phyloP scores from a whole-genome alignment of 2,888 invertebrate species.

The Apamea anceps region DNA sequence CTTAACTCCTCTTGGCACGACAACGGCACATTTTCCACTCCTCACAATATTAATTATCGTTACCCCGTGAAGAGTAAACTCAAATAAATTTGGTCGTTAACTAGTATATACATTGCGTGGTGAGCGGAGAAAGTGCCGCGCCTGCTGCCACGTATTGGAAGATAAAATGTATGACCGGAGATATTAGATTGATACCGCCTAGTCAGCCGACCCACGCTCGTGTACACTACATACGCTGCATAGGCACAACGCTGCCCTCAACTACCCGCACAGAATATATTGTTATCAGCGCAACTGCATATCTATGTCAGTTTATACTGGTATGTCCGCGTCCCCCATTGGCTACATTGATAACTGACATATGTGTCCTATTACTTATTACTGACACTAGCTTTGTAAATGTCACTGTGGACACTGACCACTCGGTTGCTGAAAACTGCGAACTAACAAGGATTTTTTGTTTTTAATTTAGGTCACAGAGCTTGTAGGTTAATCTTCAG shows the following conservation, averaged over 20 bases:
- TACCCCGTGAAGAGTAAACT: conserved; percentile 44
- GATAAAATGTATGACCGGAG: conserved; percentile 66
- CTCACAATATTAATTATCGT: conserved; percentile 49
- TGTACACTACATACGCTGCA: conserved; percentile 60
- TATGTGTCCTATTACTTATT: conserved; percentile 17
- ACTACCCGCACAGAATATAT: conserved; percentile 60
- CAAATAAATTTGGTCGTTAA: conserved; percentile 59
- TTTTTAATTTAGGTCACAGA: conserved; percentile 48
- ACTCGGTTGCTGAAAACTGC: conserved; percentile 19
- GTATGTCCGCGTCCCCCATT: conserved; percentile 13
- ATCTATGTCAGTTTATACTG: conserved; percentile 28
- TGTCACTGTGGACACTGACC: conserved; percentile 19
- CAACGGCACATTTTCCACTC: conserved; percentile 18
- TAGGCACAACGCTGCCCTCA: conserved; percentile 51
- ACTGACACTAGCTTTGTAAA: conserved; percentile 14
- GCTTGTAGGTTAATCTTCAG: conserved; percentile 49
- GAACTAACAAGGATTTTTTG: conserved; percentile 32
- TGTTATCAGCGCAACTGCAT: conserved; percentile 56
- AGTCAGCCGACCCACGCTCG: conserved; percentile 60
- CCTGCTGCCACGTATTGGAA: conserved; percentile 54
- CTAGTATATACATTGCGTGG: conserved; percentile 38
- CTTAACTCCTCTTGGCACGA: conserved; percentile 33
- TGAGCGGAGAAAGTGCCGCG: conserved; percentile 43
- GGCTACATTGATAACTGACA: conserved; percentile 47
- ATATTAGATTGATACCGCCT: conserved; percentile 71